Base-by-base conservation (phyloP, 2,797 vertebrate species). In the Ctenochaetus hawaiiensis region DNA sequence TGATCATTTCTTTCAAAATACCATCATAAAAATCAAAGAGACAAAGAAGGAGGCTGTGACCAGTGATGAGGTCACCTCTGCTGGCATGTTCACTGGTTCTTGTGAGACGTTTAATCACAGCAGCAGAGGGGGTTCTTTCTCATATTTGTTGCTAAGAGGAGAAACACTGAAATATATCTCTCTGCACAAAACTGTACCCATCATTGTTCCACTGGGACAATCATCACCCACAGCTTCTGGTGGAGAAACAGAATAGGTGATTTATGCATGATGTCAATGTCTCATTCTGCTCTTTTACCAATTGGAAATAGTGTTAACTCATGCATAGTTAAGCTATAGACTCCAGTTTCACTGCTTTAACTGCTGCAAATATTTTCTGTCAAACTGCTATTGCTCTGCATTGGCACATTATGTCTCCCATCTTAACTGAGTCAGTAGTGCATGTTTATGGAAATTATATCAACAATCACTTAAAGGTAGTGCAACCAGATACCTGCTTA, bases 1-100 rank as follows among this genome's bases (percentile, higher is more conserved):
- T 93, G 93, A 94, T 94, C 91, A 93, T 89, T 84, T 52, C 77
- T 87, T 89, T 91, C 90, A 86, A 87, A 90, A 92, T 72, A 78
- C 78, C 80, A 72, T 87, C 83, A 80, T 72, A 84, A 79, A 85
- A 85, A 87, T 83, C 85, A 89, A 91, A 91, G 84, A 82, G 89
- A 87, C 88, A 88, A 80, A 85, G 83, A 57, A 77, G 53, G 56
- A 80, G 81, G 72, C 60, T 44, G 77, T 72, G 77, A 67, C 80
- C 81, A 79, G 63, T 26, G 75, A 78, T 85, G 80, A 87, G 75
- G 84, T 88, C 90, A 89, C 83, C 80, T 82, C 85, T 78, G 64
- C 72, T 80, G 90, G 70, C 81, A 68, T 81, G 76, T 72, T 83
- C 80, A 67, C 61, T 49, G 67, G 63, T 62, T 76, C 72, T 81